Evolutionary conservation across 2,888 invertebrate species (phyloP), one percentile per base, ranked within the genome.

Genomic region (Andrena marginata): DNA sequence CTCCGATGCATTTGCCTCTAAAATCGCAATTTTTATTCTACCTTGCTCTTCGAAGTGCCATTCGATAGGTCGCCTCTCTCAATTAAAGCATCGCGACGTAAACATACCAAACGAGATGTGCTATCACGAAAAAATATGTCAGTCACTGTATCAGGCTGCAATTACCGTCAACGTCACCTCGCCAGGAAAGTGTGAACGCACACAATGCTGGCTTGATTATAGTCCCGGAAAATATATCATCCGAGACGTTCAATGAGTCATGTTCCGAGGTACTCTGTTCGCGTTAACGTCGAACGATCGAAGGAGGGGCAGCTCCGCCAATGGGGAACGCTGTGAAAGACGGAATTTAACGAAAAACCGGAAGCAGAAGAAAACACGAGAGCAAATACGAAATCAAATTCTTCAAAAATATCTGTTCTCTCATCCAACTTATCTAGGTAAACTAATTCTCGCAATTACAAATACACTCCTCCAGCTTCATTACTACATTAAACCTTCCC

Each of bases 211-310:
- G 59, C 60, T 65, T 69, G 60, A 82, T 82, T 80, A 54, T 69
- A 74, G 64, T 42, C 8, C 73, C 23, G 74, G 81, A 74, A 80
- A 70, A 80, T 80, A 69, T 69, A 81, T 81, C 73, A 74, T 69
- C 48, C 64, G 48, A 35, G 65, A 48, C 59, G 64, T 59, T 69
- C 51, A 56, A 51, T 70, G 74, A 65, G 51, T 81, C 69, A 73
- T 70, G 33, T 48, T 26, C 35, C n/a, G 54, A 54, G 23, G 23
- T 54, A 8, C 20, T 26, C 23, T 23, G 23, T 26, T 20, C 23
- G 10, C 4, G 23, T 26, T 20, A 4, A 26, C 10, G 56, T 20
- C 10, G 23, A 23, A 56, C 23, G 23, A 42, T 42, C 42, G 42
- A 42, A 16, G 16, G 42, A 4, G 42, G 42, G 42, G 42, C 42